Base-by-base conservation (phyloP, 2,888 invertebrate species). In the Rutpela maculata region DNA sequence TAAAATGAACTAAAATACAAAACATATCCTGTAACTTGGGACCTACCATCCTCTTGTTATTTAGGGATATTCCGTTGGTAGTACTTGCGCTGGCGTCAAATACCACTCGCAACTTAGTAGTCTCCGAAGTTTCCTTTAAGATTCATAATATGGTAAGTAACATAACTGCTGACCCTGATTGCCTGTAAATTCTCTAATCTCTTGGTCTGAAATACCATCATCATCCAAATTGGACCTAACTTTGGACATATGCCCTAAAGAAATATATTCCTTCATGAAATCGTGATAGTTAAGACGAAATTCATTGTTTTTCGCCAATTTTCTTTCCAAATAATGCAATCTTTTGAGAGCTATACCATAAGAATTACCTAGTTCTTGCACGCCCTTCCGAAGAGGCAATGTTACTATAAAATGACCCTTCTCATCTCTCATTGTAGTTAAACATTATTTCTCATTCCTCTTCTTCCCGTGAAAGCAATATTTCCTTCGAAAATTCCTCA, bases 61-160 rank as follows among this genome's bases (percentile, higher is more conserved):
- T 76, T 62, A 78, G 35, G 17, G 78, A 78, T 35, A 72, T 18
- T 60, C 75, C 73, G 11, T 65, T 69, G 55, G 22, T 22, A 18
- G 74, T 62, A 65, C 74, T 69, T 12, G 62, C 62, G 4, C 74
- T 72, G 2, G 62, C 76, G 35, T 78, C 76, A 56, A 78, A 78
- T 10, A 78, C 76, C 6, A 75, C 73, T 12, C 75, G 56, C 7
- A 75, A 62, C 60, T 78, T 78, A 9, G 78, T 76, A n/a, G 76
- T 76, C 18, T 68, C 35, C 15, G 68, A 38, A 35, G 60, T 69
- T 19, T 76, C 56, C 19, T 65, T 65, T 38, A 18, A 15, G 12
- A 78, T 76, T 69, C 68, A 50, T 78, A 74, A 74, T 78, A 76
- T 17, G 74, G 78, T 43, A 76, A 50, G 38, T 76, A 78, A 17